These are phyloP conservation scores for Aviceda subcristata DNA, from an alignment of 2,113 vertebrate genomes.

Conservation along the genomic window DNA sequence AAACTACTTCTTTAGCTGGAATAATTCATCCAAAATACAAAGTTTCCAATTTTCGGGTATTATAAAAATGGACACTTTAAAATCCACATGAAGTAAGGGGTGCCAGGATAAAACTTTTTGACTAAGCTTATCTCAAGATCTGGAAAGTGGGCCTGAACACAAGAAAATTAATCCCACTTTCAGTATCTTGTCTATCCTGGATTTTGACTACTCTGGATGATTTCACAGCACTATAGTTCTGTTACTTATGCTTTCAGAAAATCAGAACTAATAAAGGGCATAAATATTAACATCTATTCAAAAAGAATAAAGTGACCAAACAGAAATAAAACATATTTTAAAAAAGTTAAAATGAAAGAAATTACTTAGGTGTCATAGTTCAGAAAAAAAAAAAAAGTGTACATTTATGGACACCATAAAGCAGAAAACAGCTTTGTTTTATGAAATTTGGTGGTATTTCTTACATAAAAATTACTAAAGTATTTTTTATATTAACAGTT, in stretches of 20 bases:
- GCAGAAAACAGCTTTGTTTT: neutral
- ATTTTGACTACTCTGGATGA: neutral
- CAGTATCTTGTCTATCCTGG: neutral
- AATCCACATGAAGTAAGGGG: neutral
- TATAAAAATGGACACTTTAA: neutral
- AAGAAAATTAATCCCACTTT: neutral
- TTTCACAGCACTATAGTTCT: neutral
- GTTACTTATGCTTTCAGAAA: neutral
- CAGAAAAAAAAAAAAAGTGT: neutral
- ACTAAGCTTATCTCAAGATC: neutral
- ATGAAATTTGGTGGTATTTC: neutral
- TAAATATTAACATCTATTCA: neutral
- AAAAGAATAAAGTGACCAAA: neutral
- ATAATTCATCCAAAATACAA: neutral
- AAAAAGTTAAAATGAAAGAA: neutral
- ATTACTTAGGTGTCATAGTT: neutral
- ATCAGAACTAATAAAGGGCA: neutral
- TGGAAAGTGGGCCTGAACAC: neutral
- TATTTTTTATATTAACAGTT: neutral
- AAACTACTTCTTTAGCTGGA: neutral
- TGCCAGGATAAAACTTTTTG: neutral
- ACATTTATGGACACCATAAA: neutral
- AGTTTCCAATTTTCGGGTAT: neutral
- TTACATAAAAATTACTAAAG: neutral
- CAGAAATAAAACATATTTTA: neutral